phyloP scores from a whole-genome alignment of 2,888 invertebrate species.

The Pogonocherus hispidulus region DNA sequence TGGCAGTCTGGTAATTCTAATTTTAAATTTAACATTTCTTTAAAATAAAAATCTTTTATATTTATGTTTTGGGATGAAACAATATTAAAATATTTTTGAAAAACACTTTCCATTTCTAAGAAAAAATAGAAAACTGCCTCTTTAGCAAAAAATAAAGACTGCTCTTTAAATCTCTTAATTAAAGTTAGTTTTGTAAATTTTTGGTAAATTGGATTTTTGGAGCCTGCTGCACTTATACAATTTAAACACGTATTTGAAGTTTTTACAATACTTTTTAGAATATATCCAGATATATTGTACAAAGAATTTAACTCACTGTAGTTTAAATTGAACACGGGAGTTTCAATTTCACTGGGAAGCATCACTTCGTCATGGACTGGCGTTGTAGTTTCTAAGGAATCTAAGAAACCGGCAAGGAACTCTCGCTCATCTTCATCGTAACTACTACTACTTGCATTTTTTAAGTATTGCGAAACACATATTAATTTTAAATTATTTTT shows the following conservation, averaged over 20 bases:
- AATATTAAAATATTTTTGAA: too few relatives aligned
- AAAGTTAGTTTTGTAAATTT: slow-evolving; percentile 26
- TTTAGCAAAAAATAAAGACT: slow-evolving; percentile 30
- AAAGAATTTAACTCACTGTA: slow-evolving; percentile 45
- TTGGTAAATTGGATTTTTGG: slow-evolving; percentile 25
- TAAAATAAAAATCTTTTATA: too few relatives aligned
- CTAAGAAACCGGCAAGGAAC: slow-evolving; percentile 43
- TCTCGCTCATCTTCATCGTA: slow-evolving; percentile 45
- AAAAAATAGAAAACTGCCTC: too few relatives aligned
- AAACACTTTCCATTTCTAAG: too few relatives aligned
- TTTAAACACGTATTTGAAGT: slow-evolving; percentile 32
- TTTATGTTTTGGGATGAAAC: too few relatives aligned
- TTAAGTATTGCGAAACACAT: slow-evolving; percentile 45
- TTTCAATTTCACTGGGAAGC: too few relatives aligned
- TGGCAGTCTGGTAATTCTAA: too few relatives aligned
- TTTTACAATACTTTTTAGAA: slow-evolving; percentile 24
- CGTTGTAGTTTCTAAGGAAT: not conserved
- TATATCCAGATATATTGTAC: slow-evolving; percentile 43
- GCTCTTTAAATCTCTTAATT: not conserved
- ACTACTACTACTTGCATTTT: slow-evolving; percentile 33
- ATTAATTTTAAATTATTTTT: slow-evolving; percentile 49
- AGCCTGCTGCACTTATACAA: too few relatives aligned
- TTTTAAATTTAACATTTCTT: too few relatives aligned
- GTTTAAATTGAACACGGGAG: too few relatives aligned
- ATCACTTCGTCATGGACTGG: too few relatives aligned